Evolutionary conservation across 2,888 invertebrate genomes (phyloP).

Genomic region (Habroteleia sp.): DNA sequence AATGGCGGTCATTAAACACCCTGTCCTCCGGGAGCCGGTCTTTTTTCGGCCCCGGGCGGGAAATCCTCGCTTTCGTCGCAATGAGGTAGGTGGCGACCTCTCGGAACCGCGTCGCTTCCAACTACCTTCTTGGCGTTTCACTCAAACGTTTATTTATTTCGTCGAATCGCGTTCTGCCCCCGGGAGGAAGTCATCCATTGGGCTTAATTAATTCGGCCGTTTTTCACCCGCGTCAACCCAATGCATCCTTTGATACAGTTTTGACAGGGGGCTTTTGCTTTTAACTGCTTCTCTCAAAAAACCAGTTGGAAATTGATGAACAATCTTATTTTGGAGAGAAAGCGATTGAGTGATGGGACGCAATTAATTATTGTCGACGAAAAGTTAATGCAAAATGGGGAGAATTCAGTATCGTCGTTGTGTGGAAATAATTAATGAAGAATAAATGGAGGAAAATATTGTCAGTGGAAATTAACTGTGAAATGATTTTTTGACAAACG

Average conservation of each 20-base stretch:
- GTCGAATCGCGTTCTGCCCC: slow-evolving; percentile 2
- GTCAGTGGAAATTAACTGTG: no score
- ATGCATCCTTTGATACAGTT: slow-evolving; percentile 11
- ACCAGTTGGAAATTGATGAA: no score
- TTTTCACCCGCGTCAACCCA: slow-evolving; percentile 6
- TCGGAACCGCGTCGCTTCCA: slow-evolving; percentile 30
- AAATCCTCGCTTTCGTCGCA: slow-evolving; percentile 29
- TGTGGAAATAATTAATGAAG: no score
- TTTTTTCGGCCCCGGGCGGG: slow-evolving; percentile 42
- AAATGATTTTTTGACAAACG: no score
- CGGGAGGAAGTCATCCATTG: slow-evolving; percentile 21
- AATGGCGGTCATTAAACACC: slow-evolving; percentile 79
- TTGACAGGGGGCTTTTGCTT: slow-evolving; percentile 4
- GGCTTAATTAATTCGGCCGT: slow-evolving; percentile 22
- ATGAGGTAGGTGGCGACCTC: slow-evolving; percentile 49
- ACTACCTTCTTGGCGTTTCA: slow-evolving; percentile 42
- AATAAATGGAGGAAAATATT: no score
- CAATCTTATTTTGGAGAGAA: no score
- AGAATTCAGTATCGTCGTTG: no score
- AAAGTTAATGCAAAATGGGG: no score
- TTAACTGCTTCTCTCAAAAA: no score
- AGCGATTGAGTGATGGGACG: no score
- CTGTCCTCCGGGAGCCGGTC: slow-evolving; percentile 71
- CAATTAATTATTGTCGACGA: no score
- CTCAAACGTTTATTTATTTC: slow-evolving; percentile 46